Conservation (phyloP, 2,888 invertebrate species). For the Cylloceria caligata region DNA sequence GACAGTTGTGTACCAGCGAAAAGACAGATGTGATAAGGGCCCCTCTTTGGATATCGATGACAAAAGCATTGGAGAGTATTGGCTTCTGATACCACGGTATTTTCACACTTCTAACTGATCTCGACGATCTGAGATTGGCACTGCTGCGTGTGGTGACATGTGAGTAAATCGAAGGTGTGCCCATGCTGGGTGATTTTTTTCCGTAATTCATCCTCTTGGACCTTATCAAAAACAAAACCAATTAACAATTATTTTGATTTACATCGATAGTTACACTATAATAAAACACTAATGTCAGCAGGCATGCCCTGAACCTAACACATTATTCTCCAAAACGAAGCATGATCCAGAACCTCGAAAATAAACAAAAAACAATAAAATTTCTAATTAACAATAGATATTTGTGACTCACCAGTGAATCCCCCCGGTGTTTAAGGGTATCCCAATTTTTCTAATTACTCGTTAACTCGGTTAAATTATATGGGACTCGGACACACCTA, state of each 20-base stretch:
- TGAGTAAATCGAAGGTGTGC: constrained; percentile 95
- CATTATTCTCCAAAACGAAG: constrained; percentile 1
- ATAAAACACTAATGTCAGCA: constrained; percentile 25
- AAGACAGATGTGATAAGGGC: constrained; percentile 92
- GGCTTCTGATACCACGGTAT: constrained; percentile 96
- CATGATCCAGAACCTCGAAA: neutral
- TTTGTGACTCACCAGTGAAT: constrained; percentile 16
- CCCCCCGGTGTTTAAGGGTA: neutral
- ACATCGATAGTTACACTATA: neutral
- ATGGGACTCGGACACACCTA: constrained; percentile 61
- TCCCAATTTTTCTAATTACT: constrained; percentile 16
- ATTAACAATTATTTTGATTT: constrained; percentile 1
- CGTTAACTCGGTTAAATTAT: constrained; percentile 33
- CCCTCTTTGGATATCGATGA: constrained; percentile 94
- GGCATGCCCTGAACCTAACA: constrained; percentile 45
- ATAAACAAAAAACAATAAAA: neutral
- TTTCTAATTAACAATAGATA: neutral
- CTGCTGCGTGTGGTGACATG: constrained; percentile 93
- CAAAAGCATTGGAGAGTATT: constrained; percentile 91
- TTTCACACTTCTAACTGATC: constrained; percentile 91
- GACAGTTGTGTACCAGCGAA: constrained; percentile 88
- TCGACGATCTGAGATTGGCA: constrained; percentile 92
- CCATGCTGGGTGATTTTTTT: constrained; percentile 93
- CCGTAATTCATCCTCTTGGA: constrained; percentile 88
- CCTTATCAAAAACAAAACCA: neutral